A percentile compares a stretch with the other conserved stretches of the same genome.
phyloP scores from a whole-genome alignment of 2,113 vertebrate genomes.

The Clupea harengus region DNA sequence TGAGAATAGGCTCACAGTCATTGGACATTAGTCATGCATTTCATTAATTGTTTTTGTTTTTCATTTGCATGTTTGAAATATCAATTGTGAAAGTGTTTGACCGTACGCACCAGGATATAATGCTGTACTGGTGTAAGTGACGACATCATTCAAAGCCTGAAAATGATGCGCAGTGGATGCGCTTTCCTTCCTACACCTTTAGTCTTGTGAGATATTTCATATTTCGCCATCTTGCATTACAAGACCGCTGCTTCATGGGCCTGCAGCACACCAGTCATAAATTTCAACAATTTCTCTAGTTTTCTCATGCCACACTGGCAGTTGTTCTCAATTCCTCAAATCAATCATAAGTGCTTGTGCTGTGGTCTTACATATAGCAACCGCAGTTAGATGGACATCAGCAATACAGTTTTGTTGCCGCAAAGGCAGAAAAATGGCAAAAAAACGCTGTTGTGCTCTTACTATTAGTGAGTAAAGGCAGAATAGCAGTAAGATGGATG shows the following conservation, averaged over 20 bases:
- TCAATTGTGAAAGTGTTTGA: too few species aligned
- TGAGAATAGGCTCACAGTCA: constrained; percentile 57
- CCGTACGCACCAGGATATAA: too few species aligned
- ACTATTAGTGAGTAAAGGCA: neutral
- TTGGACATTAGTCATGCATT: neutral
- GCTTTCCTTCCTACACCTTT: neutral
- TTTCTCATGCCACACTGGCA: too few species aligned
- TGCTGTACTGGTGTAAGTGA: neutral
- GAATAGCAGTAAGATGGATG: neutral
- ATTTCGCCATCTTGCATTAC: neutral
- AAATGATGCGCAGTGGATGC: neutral
- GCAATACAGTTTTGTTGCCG: neutral
- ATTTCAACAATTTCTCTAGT: too few species aligned
- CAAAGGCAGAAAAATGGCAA: neutral
- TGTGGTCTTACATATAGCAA: neutral
- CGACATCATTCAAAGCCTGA: neutral
- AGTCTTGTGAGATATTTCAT: neutral
- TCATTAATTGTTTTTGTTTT: too few species aligned
- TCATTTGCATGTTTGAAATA: too few species aligned
- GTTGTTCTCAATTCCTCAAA: neutral
- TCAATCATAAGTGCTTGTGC: neutral
- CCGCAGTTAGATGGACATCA: too few species aligned
- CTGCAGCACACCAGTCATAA: neutral
- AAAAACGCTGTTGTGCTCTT: too few species aligned
- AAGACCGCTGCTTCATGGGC: neutral